A percentile compares a stretch with the other conserved stretches of the same genome.
Evolutionary conservation across 2,113 vertebrate genomes (phyloP).

Genomic region (Xenopus borealis): DNA sequence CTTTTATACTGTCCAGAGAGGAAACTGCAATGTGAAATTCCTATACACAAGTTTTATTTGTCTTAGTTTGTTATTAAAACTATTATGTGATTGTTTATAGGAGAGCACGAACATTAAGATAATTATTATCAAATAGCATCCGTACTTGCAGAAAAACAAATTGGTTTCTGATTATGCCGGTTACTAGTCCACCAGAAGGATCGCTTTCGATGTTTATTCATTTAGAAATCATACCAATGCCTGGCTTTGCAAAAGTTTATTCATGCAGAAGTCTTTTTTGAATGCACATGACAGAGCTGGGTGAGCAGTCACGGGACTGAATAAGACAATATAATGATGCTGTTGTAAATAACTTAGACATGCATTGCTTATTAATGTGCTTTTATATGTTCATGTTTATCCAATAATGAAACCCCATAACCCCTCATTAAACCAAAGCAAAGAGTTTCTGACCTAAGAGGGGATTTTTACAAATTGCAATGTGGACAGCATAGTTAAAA

Average conservation of each 20-base stretch:
- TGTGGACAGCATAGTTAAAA: no score
- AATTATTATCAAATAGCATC: no score
- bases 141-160: neutral
- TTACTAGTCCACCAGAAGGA: neutral
- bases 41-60: no score
- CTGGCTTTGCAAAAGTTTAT: neutral
- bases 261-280: neutral
- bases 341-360: neutral
- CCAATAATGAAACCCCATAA: neutral
- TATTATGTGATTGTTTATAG: no score
- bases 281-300: neutral
- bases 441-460: no score
- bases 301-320: no score
- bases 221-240: neutral
- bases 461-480: no score
- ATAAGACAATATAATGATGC: neutral
- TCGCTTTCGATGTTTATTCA: neutral
- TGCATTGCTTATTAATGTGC: neutral
- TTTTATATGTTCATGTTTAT: neutral
- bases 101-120: no score
- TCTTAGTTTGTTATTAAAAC: no score
- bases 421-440: no score
- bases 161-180: neutral
- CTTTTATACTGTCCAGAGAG: no score
- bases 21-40: no score